These are phyloP conservation scores for Rhaphigaster nebulosa DNA, from an alignment of 2,888 invertebrate species.

Conservation along the genomic window DNA sequence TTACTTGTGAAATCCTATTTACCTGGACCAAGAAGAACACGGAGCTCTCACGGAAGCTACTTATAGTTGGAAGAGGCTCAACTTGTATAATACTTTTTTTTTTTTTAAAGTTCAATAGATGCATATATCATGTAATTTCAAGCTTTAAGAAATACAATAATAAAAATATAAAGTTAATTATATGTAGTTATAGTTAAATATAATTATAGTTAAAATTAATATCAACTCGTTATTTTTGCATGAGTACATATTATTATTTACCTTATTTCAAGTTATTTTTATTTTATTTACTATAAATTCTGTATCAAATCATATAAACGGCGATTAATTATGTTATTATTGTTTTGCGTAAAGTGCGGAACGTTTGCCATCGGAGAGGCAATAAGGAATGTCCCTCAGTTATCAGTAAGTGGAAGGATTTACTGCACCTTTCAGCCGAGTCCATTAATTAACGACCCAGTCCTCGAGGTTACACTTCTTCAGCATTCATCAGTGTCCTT, in stretches of 20 bases:
- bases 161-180: too few relatives aligned
- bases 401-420: conserved; percentile 29
- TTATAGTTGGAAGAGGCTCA: too few relatives aligned
- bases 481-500: conserved; percentile 41
- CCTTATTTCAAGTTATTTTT: neutral
- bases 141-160: too few relatives aligned
- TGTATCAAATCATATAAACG: neutral
- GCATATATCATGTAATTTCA: too few relatives aligned
- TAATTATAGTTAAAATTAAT: too few relatives aligned
- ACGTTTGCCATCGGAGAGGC: neutral
- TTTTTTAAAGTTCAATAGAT: too few relatives aligned
- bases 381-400: conserved; percentile 37
- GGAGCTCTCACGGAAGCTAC: too few relatives aligned
- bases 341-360: conserved; percentile 1
- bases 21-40: too few relatives aligned
- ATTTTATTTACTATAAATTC: neutral
- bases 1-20: too few relatives aligned
- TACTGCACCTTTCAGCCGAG: neutral
- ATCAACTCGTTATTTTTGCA: too few relatives aligned
- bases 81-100: too few relatives aligned
- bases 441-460: conserved; percentile 21
- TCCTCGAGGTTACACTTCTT: conserved; percentile 35
- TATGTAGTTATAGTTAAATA: too few relatives aligned
- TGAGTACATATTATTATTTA: neutral
- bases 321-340: conserved; percentile 18